Base-by-base conservation (phyloP, 2,797 vertebrate species). In the Pangasius sanitwongsei region DNA sequence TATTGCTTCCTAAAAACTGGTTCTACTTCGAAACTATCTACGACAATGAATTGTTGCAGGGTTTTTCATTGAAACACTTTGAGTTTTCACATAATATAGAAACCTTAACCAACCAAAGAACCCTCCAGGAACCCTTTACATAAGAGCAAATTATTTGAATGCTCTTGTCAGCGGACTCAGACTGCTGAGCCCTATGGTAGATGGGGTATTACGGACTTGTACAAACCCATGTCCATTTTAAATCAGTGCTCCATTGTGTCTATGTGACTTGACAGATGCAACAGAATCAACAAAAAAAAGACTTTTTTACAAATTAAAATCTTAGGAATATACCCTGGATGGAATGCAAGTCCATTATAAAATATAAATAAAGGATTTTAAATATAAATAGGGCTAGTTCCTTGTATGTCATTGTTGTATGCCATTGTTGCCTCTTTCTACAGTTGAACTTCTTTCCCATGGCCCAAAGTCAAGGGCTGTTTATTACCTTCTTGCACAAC, bases 391-490 rank as follows among this genome's bases (percentile, higher is more conserved):
- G 23, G 20, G 20, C 20, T 61, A 61, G 59, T 61, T 23, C 6
- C 59, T 61, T 23, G 20, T 61, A 23, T 57, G 55, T 13, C 55
- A 18, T 28, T 28, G 25, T 63, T 3, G 25, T 28, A 28, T 28
- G 8, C 61, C 61, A 28, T 28, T 63, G 23, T 28, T 11, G 25
- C 11, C 16, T 57, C 55, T 57, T 61, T 61, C 59, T 61, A 67
- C 13, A 15, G 12, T n/a, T 67, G n/a, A 67, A 67, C 28, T n/a
- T 7, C n/a, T 34, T 83, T 69, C 75, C 72, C 31, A 67, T 69
- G 34, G 80, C 78, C 83, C 63, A 87, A 87, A 88, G 72, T 67
- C 80, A 74, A 84, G 87, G 25, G 7, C 44, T 74, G 83, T 86
- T 74, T 67, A 88, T 85, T 65, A 63, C 59, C 59, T 41, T 78